Base-by-base conservation (phyloP, 2,797 vertebrate genomes). In the Urocyon cinereoargenteus region DNA sequence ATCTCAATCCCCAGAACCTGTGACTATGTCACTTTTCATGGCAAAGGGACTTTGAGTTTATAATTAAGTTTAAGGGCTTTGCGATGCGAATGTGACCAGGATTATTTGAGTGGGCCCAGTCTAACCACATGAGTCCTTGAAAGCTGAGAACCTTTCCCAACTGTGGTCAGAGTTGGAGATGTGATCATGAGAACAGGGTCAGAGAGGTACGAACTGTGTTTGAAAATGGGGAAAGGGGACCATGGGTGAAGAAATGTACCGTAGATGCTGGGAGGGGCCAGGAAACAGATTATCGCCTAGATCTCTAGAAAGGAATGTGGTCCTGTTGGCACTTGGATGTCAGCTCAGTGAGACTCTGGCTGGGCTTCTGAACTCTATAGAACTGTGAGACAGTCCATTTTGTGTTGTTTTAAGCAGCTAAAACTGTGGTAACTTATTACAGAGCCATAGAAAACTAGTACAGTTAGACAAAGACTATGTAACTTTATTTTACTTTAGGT, bases 401-500 rank as follows among this genome's bases (percentile, higher is more conserved):
- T 34, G 4, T 28, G 14, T 87, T 91, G 34, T 53, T 83, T 81
- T 62, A 59, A 82, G 24, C 55, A 45, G n/a, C n/a, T 36, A 61
- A 70, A 13, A 64, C 64, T 73, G 16, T 95, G 55, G 45, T 89
- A 86, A 96, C 40, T 91, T 87, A 62, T 82, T 95, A 75, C 3
- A 77, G 59, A 64, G 28, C 19, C 36, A 15, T 66, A 86, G 45
- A 85, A 94, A 93, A 40, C 45, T 8, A 86, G 92, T 85, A 55
- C 1, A n/a, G 22, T 88, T 78, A 34, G 57, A 72, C 85, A 78
- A 93, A 91, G 49, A 92, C 45, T 57, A 1, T 62, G 15, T 75
- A 82, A 15, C 26, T 84, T 95, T 93, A 66, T 72, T 84, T 90
- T 68, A 19, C 62, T 97, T 94, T n/a, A 73, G 59, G 34, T 82